Evolutionary conservation across 2,888 invertebrate genomes (phyloP), one percentile per base, ranked within the genome.

Genomic region (Antitype chi): DNA sequence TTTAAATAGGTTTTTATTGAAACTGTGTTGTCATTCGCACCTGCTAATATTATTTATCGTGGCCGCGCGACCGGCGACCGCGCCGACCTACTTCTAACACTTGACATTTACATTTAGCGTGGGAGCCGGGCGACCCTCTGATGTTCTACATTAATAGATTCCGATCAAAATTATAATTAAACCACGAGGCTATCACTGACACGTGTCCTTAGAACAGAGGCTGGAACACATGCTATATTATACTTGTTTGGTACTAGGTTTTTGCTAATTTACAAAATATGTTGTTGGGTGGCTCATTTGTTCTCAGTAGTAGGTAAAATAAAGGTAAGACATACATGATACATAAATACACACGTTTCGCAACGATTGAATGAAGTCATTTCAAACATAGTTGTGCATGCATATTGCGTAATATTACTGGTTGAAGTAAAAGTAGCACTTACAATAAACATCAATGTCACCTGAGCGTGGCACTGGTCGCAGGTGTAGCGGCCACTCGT

Each of bases 81-180:
- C 82, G 15, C 32, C 67, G 78, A 72, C 81, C 83, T 68, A 69
- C 64, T 78, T 78, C 73, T 69, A 73, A 32, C 81, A 83, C 81
- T 82, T 81, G 83, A 81, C 81, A 81, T 82, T 81, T 83, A 82
- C 73, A 78, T 59, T 69, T n/a, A 15, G 69, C 73, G 79, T 73
- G 70, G 69, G 83, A 38, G 59, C 43, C 25, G 11, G 28, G 20
- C 57, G 43, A 53, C 64, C 79, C 79, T 78, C 67, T 59, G 49
- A 28, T 53, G 52, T 49, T 63, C 72, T 47, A 71, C 78, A 72
- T 82, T 63, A 28, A 59, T 78, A 77, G 63, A 82, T 81, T 79
- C 52, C 49, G 43, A 82, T 82, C 73, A 73, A 73, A 64, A 69
- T 82, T 78, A 67, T 78, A 68, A 71, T 82, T 53, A 76, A 76